phyloP scores from a whole-genome alignment of 2,797 vertebrate species.

The Sorex maritimensis region DNA sequence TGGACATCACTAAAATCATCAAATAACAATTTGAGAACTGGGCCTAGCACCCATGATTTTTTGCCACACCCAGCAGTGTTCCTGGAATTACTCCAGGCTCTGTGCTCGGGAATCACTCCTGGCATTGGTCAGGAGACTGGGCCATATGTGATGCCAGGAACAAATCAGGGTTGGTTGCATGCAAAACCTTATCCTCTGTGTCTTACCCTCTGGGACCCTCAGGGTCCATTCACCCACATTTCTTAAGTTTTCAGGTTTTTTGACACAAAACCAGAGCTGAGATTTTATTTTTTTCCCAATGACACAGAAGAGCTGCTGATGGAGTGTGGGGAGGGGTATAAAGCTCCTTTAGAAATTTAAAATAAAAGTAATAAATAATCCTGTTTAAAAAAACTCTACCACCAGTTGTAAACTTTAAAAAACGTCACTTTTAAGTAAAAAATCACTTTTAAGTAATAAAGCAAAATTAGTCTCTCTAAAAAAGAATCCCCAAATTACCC shows the following conservation, averaged over 20 bases:
- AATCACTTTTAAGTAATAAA: neutral
- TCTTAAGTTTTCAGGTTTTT: neutral
- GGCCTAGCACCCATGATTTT: neutral
- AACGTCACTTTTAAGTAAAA: slow-evolving; percentile 40
- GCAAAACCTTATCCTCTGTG: too few species aligned
- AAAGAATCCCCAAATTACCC: too few species aligned
- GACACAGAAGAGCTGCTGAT: neutral
- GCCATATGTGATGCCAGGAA: too few species aligned
- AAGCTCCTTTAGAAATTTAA: neutral
- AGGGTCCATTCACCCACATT: neutral
- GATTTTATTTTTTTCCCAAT: neutral
- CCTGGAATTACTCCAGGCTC: too few species aligned
- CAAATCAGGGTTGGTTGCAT: too few species aligned
- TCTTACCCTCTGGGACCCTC: too few species aligned
- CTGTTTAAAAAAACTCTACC: slow-evolving; percentile 23
- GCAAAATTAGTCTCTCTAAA: neutral
- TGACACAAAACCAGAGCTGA: neutral
- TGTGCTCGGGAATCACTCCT: too few species aligned
- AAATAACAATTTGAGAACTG: neutral
- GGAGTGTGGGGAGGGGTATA: too few species aligned
- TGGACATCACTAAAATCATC: neutral
- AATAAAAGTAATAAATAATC: neutral
- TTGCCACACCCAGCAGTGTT: too few species aligned
- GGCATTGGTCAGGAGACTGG: too few species aligned
- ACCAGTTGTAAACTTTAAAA: slow-evolving; percentile 5